These are phyloP conservation scores for Drosophila virilis DNA, from an alignment of 1,140 invertebrate species.

Conservation along the genomic window DNA sequence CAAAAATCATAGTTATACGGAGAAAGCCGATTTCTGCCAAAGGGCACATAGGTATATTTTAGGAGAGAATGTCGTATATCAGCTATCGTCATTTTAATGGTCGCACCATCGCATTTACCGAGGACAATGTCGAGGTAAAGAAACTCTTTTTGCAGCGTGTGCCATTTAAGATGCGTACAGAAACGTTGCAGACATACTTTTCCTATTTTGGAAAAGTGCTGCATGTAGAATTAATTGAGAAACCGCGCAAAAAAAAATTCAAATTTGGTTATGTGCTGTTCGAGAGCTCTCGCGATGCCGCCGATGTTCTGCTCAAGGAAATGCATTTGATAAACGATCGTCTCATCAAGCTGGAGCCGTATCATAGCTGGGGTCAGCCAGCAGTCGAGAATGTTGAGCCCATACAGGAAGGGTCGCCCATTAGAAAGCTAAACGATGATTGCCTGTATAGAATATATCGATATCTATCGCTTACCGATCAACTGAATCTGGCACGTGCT, in stretches of 20 bases:
- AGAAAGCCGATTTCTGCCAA: not conserved
- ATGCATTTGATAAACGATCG: not conserved
- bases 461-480: not conserved
- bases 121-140: conserved; percentile 4
- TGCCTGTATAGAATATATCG: conserved; percentile 5
- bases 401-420: not conserved
- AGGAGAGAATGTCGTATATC: not conserved
- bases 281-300: conserved; percentile 3
- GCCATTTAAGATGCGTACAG: not conserved
- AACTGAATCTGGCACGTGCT: conserved; percentile 8
- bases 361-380: conserved; percentile 20
- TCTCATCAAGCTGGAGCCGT: not conserved
- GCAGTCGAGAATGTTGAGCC: not conserved
- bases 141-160: not conserved
- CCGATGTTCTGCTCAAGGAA: not conserved
- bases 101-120: conserved; percentile 2
- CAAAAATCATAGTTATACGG: not conserved
- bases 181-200: not conserved
- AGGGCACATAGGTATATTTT: not conserved
- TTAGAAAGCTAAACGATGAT: conserved; percentile 8
- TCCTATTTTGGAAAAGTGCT: not conserved
- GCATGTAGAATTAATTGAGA: conserved; percentile 1
- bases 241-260: not conserved
- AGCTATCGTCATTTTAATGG: not conserved
- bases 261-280: conserved; percentile 1